Base-by-base conservation (phyloP, 2,113 vertebrate species). In the Urocynchramus pylzowi region DNA sequence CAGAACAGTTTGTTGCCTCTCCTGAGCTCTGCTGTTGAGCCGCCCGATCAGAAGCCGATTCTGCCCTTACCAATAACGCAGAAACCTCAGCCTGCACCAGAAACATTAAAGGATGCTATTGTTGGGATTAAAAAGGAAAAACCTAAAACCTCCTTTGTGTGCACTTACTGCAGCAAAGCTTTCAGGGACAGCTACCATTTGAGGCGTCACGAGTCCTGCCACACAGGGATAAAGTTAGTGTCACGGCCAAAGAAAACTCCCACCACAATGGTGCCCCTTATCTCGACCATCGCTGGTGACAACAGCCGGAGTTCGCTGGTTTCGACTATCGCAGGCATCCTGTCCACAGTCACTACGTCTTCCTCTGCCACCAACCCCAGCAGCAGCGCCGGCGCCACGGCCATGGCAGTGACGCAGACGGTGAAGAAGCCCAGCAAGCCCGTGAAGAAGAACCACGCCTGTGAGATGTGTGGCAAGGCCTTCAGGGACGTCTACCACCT, bases 111-210 rank as follows among this genome's bases (percentile, higher is more conserved):
- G 98, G 99, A 99, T 98, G 97, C 93, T 77, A 98, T 93, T 97
- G 98, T 71, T 90, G 98, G 99, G 85, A 98, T 99, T 97, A 99
- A 99, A 98, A 99, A 99, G 96, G 99, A 99, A 97, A 99, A 99
- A 92, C 99, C 99, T 94, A 99, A 99, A 98, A 99, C 99, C 50
- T 99, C 99, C 57, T 99, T 99, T 97, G 98, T 99, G 96, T 99
- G 99, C 90, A 99, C 99, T 95, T 99, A 99, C 98, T 99, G 99
- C 98, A 99, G 98, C 98, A 99, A 99, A 98, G 99, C 99, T 91
- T 99, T 99, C 98, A 99, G 99, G 95, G 99, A 99, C 98, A 99
- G 99, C 97, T 99, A 99, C 97, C 99, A 99, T 98, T 98, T 99
- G 97, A 98, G 99, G 93, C 98, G 99, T 96, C 99, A 99, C 3